phyloP scores from a whole-genome alignment of 2,888 invertebrate genomes.

The Cheilosia scutellata region DNA sequence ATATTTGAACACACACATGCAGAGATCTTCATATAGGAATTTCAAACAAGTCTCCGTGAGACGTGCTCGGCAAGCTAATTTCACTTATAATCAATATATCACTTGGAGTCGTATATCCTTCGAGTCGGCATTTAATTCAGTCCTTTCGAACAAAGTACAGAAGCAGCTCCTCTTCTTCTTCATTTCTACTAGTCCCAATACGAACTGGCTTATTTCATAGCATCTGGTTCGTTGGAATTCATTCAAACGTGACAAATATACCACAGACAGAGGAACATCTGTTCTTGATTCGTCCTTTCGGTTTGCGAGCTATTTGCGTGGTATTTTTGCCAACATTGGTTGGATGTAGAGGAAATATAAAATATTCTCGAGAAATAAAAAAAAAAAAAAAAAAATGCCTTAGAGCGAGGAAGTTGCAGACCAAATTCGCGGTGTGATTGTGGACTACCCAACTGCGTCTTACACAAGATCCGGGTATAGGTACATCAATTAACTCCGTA shows the following conservation, averaged over 20 bases:
- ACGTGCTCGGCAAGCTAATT: conserved; percentile 73
- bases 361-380: background rate
- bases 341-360: conserved; percentile 42
- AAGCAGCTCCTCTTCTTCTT: conserved; percentile 38
- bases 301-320: conserved; percentile 38
- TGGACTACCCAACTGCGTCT: conserved; percentile 45
- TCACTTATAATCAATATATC: conserved; percentile 75
- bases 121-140: conserved; percentile 74
- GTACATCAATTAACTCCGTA: conserved; percentile 5
- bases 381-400: conserved; percentile 21
- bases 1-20: background rate
- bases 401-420: conserved; percentile 38
- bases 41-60: conserved; percentile 37
- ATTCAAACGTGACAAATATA: conserved; percentile 75
- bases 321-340: conserved; percentile 61
- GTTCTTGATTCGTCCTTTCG: conserved; percentile 69
- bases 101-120: conserved; percentile 69
- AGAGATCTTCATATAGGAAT: conserved; percentile 20
- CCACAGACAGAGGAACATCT: conserved; percentile 73
- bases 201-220: conserved; percentile 73
- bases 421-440: conserved; percentile 41
- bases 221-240: conserved; percentile 74
- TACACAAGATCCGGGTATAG: background rate
- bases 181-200: conserved; percentile 10
- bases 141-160: conserved; percentile 60